Evolutionary conservation across 2,888 invertebrate species (phyloP), one percentile per base, ranked within the genome.

Genomic region (Vesta saturnalis): DNA sequence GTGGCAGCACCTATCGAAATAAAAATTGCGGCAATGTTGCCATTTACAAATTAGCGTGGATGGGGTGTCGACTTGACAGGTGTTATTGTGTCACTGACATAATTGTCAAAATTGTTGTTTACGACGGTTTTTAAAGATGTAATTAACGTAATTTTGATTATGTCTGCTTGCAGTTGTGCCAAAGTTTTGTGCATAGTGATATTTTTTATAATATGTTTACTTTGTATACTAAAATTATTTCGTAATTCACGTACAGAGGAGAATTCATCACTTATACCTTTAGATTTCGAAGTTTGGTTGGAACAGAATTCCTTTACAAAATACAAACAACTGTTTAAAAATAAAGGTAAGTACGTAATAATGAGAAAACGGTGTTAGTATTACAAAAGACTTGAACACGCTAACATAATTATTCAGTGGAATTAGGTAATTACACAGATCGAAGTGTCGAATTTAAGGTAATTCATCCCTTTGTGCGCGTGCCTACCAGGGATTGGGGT

Each of bases 231-330:
- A 67, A 85, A 84, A 78, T 78, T 86, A 73, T 84, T 84, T 71
- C 80, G 85, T 75, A 81, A 82, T 77, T 82, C 85, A 77, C 85
- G 85, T 85, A 77, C 83, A 84, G 78, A 83, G 71, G 82, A 82
- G 46, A 69, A 74, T 64, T 18, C 18, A 19, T 19, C 14, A 12
- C 65, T 73, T 8, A 69, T 74, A 85, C 74, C 73, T 19, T 86
- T 86, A 46, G 88, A 90, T 83, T 91, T 92, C 64, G 91, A 92
- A 77, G 86, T 89, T 79, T 94, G 94, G 94, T 85, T 94, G 72
- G 89, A 90, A 66, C 90, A 92, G 80, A 92, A 92, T 80, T 89
- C 91, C 73, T 86, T 94, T 70, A 87, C 88, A 30, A 87, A 90
- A 72, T 92, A 91, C 80, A 90, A 90, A 78, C 86, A 90, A 73